These are phyloP conservation scores for Diarsia rubi DNA, from an alignment of 2,888 invertebrate genomes.

Conservation along the genomic window DNA sequence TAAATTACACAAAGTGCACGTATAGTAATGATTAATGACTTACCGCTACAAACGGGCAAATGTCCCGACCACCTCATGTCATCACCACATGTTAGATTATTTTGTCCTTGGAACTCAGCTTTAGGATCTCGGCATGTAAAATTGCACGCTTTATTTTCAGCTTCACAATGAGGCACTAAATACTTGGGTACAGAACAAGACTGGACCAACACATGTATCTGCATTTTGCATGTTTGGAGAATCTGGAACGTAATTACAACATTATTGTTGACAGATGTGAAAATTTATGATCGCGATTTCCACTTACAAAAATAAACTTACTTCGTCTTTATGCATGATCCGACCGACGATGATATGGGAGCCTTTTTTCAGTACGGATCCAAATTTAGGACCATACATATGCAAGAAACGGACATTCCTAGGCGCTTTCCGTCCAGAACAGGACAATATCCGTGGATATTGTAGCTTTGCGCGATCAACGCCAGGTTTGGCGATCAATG, in stretches of 20 bases:
- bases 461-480: conserved; percentile 80
- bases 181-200: conserved; percentile 82
- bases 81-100: conserved; percentile 76
- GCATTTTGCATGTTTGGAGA: conserved; percentile 85
- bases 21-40: conserved; percentile 45
- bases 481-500: conserved; percentile 82
- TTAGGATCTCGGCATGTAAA: conserved; percentile 82
- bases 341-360: conserved; percentile 82
- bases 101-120: conserved; percentile 76
- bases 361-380: conserved; percentile 82
- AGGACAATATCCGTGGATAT: conserved; percentile 78
- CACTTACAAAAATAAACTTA: conserved; percentile 68
- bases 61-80: conserved; percentile 81
- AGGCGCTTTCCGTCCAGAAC: conserved; percentile 77
- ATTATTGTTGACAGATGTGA: conserved; percentile 53
- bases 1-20: conserved; percentile 27
- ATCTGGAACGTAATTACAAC: conserved; percentile 74
- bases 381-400: conserved; percentile 85
- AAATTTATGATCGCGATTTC: conserved; percentile 39
- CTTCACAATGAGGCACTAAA: conserved; percentile 77
- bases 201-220: conserved; percentile 84
- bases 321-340: conserved; percentile 78
- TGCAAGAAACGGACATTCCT: conserved; percentile 76
- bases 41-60: conserved; percentile 83
- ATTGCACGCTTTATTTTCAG: conserved; percentile 78